These are phyloP conservation scores for Vulpes vulpes DNA, from an alignment of 2,113 vertebrate species.

Conservation along the genomic window DNA sequence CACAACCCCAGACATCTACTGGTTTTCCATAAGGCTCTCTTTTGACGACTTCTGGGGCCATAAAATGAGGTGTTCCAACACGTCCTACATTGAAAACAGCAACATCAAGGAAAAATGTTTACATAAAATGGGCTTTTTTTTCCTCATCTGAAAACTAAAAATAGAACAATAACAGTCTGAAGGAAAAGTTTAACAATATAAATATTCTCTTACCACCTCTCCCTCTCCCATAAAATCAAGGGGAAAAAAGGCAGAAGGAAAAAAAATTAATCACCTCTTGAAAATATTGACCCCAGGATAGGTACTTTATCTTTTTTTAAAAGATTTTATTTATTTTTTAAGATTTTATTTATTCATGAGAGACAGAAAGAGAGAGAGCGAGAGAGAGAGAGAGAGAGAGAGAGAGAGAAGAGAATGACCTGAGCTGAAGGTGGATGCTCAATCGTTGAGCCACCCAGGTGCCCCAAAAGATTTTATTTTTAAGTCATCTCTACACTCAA, in stretches of 20 bases:
- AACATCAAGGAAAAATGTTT: slow-evolving; percentile 71
- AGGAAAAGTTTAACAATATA: slow-evolving; percentile 27
- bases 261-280: slow-evolving; percentile 11
- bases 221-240: slow-evolving; percentile 29
- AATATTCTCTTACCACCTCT: neutral
- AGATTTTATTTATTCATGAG: too few species aligned
- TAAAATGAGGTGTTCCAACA: slow-evolving; percentile 99
- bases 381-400: too few species aligned
- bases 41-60: slow-evolving; percentile 99
- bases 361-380: too few species aligned
- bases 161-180: slow-evolving; percentile 18
- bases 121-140: slow-evolving; percentile 29
- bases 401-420: too few species aligned
- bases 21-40: slow-evolving; percentile 99
- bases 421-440: too few species aligned
- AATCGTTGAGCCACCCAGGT: too few species aligned
- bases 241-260: neutral
- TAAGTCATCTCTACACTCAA: neutral
- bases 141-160: slow-evolving; percentile 46
- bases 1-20: slow-evolving; percentile 99
- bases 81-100: slow-evolving; percentile 90
- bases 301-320: neutral
- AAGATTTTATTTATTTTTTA: neutral
- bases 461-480: neutral
- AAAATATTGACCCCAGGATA: slow-evolving; percentile 52